phyloP scores from a whole-genome alignment of 2,113 vertebrate genomes.

The Brachionichthys hirsutus region DNA sequence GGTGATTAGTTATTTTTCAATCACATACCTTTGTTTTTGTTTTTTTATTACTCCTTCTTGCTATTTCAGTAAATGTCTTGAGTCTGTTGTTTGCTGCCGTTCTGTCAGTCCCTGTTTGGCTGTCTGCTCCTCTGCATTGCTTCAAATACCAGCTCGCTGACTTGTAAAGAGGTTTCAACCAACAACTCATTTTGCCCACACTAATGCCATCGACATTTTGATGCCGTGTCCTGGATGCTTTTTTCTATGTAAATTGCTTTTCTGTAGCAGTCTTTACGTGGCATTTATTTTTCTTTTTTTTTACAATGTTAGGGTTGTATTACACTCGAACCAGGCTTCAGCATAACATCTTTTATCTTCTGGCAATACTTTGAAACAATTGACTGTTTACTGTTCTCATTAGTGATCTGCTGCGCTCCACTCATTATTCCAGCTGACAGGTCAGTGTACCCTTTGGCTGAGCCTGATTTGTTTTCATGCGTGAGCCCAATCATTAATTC shows the following conservation, averaged over 20 bases:
- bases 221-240: background rate
- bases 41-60: background rate
- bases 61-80: background rate
- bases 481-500: slow-evolving; percentile 63
- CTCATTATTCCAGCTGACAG: slow-evolving; percentile 74
- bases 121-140: background rate
- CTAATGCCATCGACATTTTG: slow-evolving; percentile 19
- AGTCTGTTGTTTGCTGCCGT: slow-evolving; percentile 8
- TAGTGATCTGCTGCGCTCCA: slow-evolving; percentile 57
- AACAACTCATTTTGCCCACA: slow-evolving; percentile 19
- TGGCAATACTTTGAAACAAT: slow-evolving; percentile 48
- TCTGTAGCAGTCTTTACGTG: slow-evolving; percentile 4
- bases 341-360: slow-evolving; percentile 36
- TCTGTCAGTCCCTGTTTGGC: background rate
- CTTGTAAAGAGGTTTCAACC: slow-evolving; percentile 8
- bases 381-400: slow-evolving; percentile 71
- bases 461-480: slow-evolving; percentile 62
- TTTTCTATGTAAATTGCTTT: slow-evolving; percentile 4
- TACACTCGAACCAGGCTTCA: slow-evolving; percentile 18
- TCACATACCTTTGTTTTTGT: background rate
- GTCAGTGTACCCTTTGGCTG: slow-evolving; percentile 59
- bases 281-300: too few relatives aligned
- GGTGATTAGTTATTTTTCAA: too few relatives aligned
- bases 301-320: slow-evolving; percentile 9
- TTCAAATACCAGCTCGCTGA: slow-evolving; percentile 7